phyloP scores from a whole-genome alignment of 2,797 vertebrate species.

The Schizothorax lantsangensis region DNA sequence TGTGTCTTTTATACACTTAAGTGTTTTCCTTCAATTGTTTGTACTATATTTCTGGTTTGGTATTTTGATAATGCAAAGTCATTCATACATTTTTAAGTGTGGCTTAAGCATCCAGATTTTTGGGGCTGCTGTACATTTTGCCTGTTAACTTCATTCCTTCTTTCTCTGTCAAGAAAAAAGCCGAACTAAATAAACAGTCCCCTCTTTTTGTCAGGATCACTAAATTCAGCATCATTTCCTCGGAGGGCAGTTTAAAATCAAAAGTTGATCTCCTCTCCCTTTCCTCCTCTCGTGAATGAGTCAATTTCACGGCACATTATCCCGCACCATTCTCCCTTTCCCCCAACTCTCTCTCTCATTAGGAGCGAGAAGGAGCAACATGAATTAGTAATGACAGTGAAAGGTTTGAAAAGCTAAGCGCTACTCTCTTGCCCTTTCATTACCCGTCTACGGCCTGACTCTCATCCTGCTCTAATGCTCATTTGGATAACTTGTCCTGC shows the following conservation, averaged over 20 bases:
- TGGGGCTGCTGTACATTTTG: background rate
- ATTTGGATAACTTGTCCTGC: conserved; percentile 83
- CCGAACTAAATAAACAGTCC: conserved; percentile 57
- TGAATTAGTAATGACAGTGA: conserved; percentile 91
- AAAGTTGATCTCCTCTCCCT: conserved; percentile 50
- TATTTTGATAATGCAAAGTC: background rate
- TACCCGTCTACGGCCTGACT: conserved; percentile 78
- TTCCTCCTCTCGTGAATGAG: conserved; percentile 74
- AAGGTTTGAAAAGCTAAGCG: conserved; percentile 84
- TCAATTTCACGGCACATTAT: conserved; percentile 92
- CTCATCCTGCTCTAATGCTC: conserved; percentile 82
- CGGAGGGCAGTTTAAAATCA: conserved; percentile 53
- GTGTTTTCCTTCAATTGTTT: background rate
- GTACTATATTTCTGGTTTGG: background rate
- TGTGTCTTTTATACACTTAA: background rate
- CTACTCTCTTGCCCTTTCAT: conserved; percentile 78
- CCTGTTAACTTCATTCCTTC: conserved; percentile 41
- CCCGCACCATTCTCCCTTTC: conserved; percentile 82
- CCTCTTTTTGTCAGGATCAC: conserved; percentile 52
- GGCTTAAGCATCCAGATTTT: background rate
- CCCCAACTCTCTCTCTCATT: conserved; percentile 60
- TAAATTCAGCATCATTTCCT: conserved; percentile 61
- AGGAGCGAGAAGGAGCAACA: conserved; percentile 76
- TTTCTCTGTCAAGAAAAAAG: conserved; percentile 38
- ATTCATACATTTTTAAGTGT: background rate